These are phyloP conservation scores for Diadema setosum DNA, from an alignment of 35 echinoderm and acorn worm genomes.

Conservation along the genomic window DNA sequence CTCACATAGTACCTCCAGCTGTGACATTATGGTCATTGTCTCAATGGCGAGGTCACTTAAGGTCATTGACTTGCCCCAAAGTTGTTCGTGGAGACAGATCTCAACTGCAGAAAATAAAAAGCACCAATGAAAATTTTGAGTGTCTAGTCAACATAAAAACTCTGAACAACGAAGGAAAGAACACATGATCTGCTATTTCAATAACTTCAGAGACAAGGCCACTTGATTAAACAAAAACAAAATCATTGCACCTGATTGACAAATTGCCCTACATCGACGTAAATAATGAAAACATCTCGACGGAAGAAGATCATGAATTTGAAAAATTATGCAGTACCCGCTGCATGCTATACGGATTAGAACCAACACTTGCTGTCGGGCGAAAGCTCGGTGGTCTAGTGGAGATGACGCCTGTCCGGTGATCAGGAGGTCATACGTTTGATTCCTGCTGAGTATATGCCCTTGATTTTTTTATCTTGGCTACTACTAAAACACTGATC, in stretches of 20 bases:
- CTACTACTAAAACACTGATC: no score
- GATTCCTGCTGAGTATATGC: no score
- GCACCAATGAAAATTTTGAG: background rate
- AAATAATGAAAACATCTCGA: no score
- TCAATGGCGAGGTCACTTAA: constrained; percentile 5
- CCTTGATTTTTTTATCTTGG: no score
- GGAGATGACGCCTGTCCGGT: no score
- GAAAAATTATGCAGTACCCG: no score
- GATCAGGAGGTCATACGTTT: no score
- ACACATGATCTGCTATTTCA: background rate
- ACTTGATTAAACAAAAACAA: no score
- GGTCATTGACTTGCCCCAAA: constrained; percentile 6
- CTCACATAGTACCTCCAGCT: constrained; percentile 16
- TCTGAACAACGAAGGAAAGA: background rate
- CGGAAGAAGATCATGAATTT: no score
- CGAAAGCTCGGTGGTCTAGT: no score
- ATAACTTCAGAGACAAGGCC: background rate
- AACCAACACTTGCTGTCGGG: no score
- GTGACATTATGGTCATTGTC: background rate
- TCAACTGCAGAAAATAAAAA: background rate
- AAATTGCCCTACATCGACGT: background rate
- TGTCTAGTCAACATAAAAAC: background rate
- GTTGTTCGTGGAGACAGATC: background rate
- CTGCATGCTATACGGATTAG: no score
- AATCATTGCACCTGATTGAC: background rate